A percentile compares a stretch with the other conserved stretches of the same genome.
Conservation (phyloP, 2,797 vertebrate genomes). For the Corythornis leucogaster region DNA sequence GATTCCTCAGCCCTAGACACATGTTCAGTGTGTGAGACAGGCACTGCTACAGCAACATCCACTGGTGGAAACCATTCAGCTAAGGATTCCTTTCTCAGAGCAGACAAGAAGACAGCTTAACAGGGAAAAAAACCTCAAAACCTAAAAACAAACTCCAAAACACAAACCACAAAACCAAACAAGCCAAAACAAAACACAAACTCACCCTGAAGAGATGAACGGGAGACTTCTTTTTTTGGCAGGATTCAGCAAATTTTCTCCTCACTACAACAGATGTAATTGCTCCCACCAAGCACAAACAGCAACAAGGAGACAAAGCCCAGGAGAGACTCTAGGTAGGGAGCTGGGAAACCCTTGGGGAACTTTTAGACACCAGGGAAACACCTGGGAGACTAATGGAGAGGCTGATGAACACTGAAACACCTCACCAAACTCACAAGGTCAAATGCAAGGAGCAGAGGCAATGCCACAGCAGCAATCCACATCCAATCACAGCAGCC, state of each 20-base stretch:
- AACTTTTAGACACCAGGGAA: background rate
- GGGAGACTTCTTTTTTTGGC: background rate
- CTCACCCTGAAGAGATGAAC: background rate
- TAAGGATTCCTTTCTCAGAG: background rate
- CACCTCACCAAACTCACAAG: background rate
- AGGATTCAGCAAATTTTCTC: background rate
- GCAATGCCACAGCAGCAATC: background rate
- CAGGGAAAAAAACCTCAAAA: accelerated
- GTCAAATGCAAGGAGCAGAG: background rate
- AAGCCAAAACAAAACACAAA: no score
- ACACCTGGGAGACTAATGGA: background rate
- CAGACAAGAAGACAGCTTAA: background rate
- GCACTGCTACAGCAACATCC: background rate
- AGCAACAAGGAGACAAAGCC: background rate
- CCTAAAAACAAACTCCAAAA: no score
- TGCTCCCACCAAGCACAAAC: background rate
- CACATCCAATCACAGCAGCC: background rate
- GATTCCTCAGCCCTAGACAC: background rate
- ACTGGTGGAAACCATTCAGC: background rate
- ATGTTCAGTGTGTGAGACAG: no score
- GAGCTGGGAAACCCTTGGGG: background rate
- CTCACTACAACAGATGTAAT: background rate
- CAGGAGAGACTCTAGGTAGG: background rate
- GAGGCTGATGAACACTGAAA: background rate
- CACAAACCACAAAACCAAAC: no score